Percentiles rank a stretch among this genome's conserved stretches.
Evolutionary conservation across 2,797 vertebrate genomes (phyloP).

Genomic region (Poeciliopsis infans): DNA sequence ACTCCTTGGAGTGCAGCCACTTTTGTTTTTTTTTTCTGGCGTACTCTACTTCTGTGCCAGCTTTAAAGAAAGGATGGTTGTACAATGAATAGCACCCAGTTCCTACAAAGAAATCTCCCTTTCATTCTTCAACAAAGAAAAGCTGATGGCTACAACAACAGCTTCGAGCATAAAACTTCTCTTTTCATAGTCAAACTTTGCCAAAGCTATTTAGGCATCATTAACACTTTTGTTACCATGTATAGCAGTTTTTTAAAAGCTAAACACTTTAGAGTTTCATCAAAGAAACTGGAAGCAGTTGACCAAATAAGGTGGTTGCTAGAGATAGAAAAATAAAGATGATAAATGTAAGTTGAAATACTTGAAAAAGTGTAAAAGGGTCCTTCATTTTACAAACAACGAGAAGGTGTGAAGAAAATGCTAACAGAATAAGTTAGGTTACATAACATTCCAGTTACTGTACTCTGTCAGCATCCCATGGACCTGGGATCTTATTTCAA

Average conservation of each 20-base stretch:
- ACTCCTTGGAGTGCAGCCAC: constrained; percentile 68
- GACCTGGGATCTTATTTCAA: not conserved
- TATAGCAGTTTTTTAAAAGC: not conserved
- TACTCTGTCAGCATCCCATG: not conserved
- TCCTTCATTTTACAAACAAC: not conserved
- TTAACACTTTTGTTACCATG: not conserved
- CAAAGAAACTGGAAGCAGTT: not conserved
- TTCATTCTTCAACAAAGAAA: constrained; percentile 23
- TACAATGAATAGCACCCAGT: constrained; percentile 33
- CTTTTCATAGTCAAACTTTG: constrained; percentile 17
- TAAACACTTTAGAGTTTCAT: not conserved
- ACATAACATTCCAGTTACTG: not conserved
- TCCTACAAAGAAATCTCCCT: constrained; percentile 22
- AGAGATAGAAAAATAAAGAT: not conserved
- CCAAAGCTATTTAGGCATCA: constrained; percentile 17
- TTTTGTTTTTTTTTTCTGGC: constrained; percentile 41
- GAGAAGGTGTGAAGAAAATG: not conserved
- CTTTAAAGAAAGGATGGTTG: constrained; percentile 54
- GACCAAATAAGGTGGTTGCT: not conserved
- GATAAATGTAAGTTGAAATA: not conserved
- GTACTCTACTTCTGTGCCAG: constrained; percentile 35
- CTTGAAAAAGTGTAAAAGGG: not conserved
- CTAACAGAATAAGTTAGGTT: not conserved
- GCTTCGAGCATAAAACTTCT: constrained; percentile 33
- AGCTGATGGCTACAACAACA: constrained; percentile 26